These are phyloP conservation scores for Brachyrhaphis roseni DNA, from an alignment of 2,797 vertebrate genomes.

Conservation along the genomic window DNA sequence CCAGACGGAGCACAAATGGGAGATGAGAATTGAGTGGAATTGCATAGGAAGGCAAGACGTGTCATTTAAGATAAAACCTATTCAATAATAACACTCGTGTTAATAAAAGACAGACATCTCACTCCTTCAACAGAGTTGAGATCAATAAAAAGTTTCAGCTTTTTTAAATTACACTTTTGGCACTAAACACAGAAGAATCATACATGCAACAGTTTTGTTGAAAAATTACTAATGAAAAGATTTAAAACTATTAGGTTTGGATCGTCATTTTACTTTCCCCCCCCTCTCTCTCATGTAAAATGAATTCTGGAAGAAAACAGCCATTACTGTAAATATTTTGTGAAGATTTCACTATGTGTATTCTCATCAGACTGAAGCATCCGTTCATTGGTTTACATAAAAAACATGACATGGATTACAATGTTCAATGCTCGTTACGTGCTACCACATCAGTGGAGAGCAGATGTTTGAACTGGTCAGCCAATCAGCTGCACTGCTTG, in stretches of 20 bases:
- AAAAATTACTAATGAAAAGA: background rate
- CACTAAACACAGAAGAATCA: background rate
- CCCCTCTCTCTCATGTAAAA: background rate
- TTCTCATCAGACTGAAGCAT: background rate
- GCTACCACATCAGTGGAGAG: constrained; percentile 33
- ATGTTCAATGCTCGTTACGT: constrained; percentile 13
- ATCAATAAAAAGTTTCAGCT: background rate
- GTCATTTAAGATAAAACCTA: no score
- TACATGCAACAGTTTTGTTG: background rate
- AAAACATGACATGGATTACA: constrained; percentile 11
- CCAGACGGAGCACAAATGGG: no score
- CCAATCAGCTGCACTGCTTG: constrained; percentile 36
- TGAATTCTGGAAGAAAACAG: background rate
- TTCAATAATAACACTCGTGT: no score
- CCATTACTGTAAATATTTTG: background rate
- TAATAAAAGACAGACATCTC: no score
- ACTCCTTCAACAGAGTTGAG: background rate
- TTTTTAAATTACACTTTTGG: background rate
- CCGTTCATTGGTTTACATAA: constrained; percentile 8
- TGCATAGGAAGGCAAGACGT: no score
- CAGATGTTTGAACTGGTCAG: constrained; percentile 38
- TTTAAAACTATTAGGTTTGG: background rate
- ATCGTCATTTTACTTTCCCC: background rate
- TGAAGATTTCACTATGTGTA: background rate
- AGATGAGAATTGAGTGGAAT: no score